Evolutionary conservation across 2,888 invertebrate species (phyloP).

Genomic region (Silvanus unidentatus): DNA sequence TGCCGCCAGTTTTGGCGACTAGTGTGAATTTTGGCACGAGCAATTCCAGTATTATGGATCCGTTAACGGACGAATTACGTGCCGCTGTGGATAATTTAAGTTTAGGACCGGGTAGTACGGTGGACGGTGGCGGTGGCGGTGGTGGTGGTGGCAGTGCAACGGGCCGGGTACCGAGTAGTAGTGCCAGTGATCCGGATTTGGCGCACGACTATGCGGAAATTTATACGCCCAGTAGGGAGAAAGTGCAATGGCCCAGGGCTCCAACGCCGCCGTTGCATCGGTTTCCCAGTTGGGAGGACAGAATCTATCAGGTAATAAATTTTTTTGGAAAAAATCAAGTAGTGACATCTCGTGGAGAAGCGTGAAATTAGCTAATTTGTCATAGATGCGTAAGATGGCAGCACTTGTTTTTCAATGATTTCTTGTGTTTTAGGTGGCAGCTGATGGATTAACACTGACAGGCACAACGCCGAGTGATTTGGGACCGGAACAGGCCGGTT

Average conservation of each 20-base stretch:
- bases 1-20: slow-evolving; percentile 40
- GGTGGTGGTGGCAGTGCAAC: slow-evolving; percentile 60
- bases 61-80: slow-evolving; percentile 57
- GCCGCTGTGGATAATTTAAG: slow-evolving; percentile 55
- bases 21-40: slow-evolving; percentile 40
- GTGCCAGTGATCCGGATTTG: slow-evolving; percentile 59
- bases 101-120: slow-evolving; percentile 46
- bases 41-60: slow-evolving; percentile 45
- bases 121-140: slow-evolving; percentile 34
- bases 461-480: slow-evolving; percentile 44
- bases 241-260: slow-evolving; percentile 50
- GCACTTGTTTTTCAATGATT: slow-evolving; percentile 4
- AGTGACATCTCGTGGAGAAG: not conserved
- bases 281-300: slow-evolving; percentile 76
- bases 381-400: not conserved
- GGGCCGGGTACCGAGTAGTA: slow-evolving; percentile 56
- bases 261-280: slow-evolving; percentile 89
- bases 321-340: not conserved
- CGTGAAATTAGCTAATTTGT: slow-evolving; percentile 9
- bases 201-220: slow-evolving; percentile 92
- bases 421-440: slow-evolving; percentile 43
- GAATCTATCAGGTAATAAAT: slow-evolving; percentile 79
- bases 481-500: slow-evolving; percentile 60
- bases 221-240: slow-evolving; percentile 80
- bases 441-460: slow-evolving; percentile 51